Evolutionary conservation across 1,140 invertebrate species (phyloP).

Genomic region (Euborellia annulipes): DNA sequence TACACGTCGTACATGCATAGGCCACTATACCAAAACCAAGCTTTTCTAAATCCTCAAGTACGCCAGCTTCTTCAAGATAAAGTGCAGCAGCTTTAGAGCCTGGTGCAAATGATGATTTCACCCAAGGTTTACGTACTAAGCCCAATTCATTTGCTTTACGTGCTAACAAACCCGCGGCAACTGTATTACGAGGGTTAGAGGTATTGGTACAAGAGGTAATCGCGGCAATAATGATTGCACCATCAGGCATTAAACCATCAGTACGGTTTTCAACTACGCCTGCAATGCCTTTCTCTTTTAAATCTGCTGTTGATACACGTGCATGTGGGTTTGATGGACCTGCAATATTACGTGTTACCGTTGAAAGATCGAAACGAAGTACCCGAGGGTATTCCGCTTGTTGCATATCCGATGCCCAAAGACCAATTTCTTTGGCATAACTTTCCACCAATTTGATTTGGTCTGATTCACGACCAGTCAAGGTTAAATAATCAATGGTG

Average conservation of each 20-base stretch:
- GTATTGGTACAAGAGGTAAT: slow-evolving; percentile 11
- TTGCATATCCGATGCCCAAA: no score
- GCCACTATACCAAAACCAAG: slow-evolving; percentile 11
- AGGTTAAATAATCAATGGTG: slow-evolving; percentile 5
- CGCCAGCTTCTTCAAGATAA: slow-evolving; percentile 4
- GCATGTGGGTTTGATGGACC: no score
- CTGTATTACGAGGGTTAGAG: slow-evolving; percentile 9
- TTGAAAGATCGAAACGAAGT: no score
- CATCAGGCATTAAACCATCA: slow-evolving; percentile 1
- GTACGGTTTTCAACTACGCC: not conserved
- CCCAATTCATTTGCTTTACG: slow-evolving; percentile 5
- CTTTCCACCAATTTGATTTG: slow-evolving; percentile 3
- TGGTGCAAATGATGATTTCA: slow-evolving; percentile 10
- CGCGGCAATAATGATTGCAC: slow-evolving; percentile 9
- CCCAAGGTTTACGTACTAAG: slow-evolving; percentile 7
- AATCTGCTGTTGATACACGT: no score
- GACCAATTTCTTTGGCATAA: slow-evolving; percentile 2
- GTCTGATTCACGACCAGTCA: no score
- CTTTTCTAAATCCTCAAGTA: not conserved
- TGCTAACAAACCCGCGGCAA: slow-evolving; percentile 7
- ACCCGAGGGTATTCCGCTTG: no score
- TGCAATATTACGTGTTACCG: no score
- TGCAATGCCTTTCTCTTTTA: no score
- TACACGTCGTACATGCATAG: slow-evolving; percentile 12
- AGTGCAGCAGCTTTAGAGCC: slow-evolving; percentile 9